Evolutionary conservation across 1,140 invertebrate genomes (phyloP).

Genomic region (Neodiprion lecontei): DNA sequence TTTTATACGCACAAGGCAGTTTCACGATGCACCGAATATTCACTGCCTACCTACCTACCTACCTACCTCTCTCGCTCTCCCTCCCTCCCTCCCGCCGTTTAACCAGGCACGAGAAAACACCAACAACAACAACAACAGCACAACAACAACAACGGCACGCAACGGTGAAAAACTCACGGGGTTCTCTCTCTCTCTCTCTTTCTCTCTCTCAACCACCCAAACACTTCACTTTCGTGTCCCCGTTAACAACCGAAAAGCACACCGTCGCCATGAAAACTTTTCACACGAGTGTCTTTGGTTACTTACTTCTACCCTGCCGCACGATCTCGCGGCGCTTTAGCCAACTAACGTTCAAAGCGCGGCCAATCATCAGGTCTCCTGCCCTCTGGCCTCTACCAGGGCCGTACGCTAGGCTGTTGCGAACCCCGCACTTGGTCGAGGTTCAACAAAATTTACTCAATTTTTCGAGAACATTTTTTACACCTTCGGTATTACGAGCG

Average conservation of each 20-base stretch:
- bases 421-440: background rate
- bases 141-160: background rate
- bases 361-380: slow-evolving; percentile 12
- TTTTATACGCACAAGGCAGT: no score
- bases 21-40: no score
- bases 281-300: slow-evolving; percentile 1
- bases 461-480: background rate
- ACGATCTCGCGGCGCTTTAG: background rate
- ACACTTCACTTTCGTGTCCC: background rate
- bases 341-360: slow-evolving; percentile 11
- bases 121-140: background rate
- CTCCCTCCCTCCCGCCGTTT: no score
- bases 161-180: slow-evolving; percentile 1
- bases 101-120: no score
- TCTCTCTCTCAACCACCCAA: slow-evolving; percentile 5
- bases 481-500: no score
- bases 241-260: background rate
- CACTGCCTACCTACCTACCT: no score
- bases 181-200: background rate
- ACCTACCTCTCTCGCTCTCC: no score
- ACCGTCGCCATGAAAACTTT: slow-evolving; percentile 16
- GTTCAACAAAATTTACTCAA: background rate
- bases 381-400: background rate
- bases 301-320: background rate
- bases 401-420: background rate